These are phyloP conservation scores for Pentalonia nigronervosa DNA, from an alignment of 1,140 invertebrate genomes.

Conservation along the genomic window DNA sequence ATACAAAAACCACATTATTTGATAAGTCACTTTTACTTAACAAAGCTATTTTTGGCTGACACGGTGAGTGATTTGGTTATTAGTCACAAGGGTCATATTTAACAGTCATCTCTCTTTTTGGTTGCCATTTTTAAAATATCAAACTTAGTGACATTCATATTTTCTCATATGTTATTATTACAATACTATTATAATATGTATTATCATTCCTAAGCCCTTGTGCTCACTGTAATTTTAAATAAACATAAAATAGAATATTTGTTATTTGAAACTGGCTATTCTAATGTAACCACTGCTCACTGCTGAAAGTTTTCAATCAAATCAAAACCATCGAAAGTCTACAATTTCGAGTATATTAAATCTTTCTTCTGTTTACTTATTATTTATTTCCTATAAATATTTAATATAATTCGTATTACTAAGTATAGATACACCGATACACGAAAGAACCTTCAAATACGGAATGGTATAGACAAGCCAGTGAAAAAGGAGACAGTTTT, in stretches of 20 bases:
- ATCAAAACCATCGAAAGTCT: not conserved
- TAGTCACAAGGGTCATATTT: not conserved
- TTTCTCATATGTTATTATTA: not conserved
- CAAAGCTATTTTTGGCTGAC: not conserved
- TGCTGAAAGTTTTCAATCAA: not conserved
- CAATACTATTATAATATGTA: not conserved
- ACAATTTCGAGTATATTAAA: not conserved
- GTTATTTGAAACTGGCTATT: not conserved
- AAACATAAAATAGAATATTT: not conserved
- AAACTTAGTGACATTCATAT: not conserved
- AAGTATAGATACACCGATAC: no score
- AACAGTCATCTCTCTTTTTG: not conserved
- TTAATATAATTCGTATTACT: not conserved
- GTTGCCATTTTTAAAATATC: not conserved
- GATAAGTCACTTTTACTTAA: constrained; percentile 37
- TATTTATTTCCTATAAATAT: not conserved
- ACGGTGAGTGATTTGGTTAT: constrained; percentile 19
- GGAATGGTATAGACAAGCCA: not conserved
- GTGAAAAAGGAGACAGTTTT: not conserved
- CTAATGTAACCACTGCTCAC: not conserved
- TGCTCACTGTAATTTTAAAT: not conserved
- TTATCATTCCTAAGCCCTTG: not conserved
- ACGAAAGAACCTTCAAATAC: not conserved
- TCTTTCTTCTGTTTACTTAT: not conserved
- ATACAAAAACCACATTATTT: constrained; percentile 35